Conservation (phyloP, 2,888 invertebrate species). For the Strigamia maritima region DNA sequence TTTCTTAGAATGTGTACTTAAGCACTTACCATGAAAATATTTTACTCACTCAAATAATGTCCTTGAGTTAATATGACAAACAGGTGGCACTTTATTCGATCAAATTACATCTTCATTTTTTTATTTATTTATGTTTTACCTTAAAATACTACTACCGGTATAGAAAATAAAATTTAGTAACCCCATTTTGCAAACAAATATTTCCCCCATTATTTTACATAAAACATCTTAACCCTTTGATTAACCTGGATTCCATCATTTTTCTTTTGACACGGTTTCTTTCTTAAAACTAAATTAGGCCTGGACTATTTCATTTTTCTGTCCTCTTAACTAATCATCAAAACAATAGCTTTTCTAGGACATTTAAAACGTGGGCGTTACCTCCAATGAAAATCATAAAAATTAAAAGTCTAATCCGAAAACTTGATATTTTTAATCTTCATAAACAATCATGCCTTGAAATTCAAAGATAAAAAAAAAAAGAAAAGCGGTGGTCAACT, state of each 20-base stretch:
- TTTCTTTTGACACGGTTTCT: slow-evolving; percentile 23
- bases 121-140: too few relatives aligned
- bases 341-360: neutral
- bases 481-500: neutral
- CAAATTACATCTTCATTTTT: neutral
- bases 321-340: slow-evolving; percentile 12
- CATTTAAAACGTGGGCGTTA: neutral
- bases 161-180: neutral
- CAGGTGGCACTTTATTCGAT: slow-evolving; percentile 1
- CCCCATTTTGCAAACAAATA: neutral
- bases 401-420: neutral
- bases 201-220: neutral
- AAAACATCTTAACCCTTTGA: slow-evolving; percentile 12
- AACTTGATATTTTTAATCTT: too few relatives aligned
- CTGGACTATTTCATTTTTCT: neutral
- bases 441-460: too few relatives aligned
- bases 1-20: neutral
- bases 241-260: slow-evolving; percentile 30
- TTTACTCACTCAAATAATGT: neutral
- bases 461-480: neutral
- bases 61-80: neutral
- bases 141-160: neutral
- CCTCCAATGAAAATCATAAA: neutral
- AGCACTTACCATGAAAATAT: neutral
- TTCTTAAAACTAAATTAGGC: neutral